Percentiles rank a stretch among this genome's conserved stretches.
These are phyloP conservation scores for Eristalinus sepulchralis DNA, from an alignment of 2,888 invertebrate species.

Conservation along the genomic window DNA sequence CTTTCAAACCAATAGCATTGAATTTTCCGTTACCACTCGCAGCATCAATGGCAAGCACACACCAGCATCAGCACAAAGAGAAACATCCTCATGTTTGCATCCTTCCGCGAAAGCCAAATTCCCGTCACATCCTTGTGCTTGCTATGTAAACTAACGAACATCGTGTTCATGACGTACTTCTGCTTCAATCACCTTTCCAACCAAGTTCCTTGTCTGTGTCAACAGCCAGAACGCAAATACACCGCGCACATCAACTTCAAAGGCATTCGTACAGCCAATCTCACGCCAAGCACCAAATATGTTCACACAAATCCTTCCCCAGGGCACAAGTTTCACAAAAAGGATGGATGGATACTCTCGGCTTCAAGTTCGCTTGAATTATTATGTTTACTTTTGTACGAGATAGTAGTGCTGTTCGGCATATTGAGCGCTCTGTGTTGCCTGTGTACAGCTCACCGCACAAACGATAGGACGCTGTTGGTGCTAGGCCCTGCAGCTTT, in stretches of 20 bases:
- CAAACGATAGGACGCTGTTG: neutral
- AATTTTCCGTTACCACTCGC: neutral
- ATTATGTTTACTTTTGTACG: constrained; percentile 1
- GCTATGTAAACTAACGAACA: constrained; percentile 34
- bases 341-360: neutral
- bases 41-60: neutral
- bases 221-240: constrained; percentile 48
- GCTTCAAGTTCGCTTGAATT: constrained; percentile 1
- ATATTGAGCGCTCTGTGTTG: neutral
- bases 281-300: constrained; percentile 7
- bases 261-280: constrained; percentile 39
- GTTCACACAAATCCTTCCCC: neutral
- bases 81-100: neutral
- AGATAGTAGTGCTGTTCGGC: neutral
- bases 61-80: neutral
- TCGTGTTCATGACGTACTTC: constrained; percentile 27
- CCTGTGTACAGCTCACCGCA: neutral
- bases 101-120: neutral
- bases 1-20: neutral
- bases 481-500: neutral
- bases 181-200: constrained; percentile 36
- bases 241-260: constrained; percentile 33
- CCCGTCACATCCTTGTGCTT: constrained; percentile 3
- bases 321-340: neutral
- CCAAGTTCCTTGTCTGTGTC: constrained; percentile 48